Percentiles rank a stretch among this genome's conserved stretches.
phyloP scores from a whole-genome alignment of 30 jellyfish, hydroid and myxozoan species.

The Pseudorhiza aurosa region DNA sequence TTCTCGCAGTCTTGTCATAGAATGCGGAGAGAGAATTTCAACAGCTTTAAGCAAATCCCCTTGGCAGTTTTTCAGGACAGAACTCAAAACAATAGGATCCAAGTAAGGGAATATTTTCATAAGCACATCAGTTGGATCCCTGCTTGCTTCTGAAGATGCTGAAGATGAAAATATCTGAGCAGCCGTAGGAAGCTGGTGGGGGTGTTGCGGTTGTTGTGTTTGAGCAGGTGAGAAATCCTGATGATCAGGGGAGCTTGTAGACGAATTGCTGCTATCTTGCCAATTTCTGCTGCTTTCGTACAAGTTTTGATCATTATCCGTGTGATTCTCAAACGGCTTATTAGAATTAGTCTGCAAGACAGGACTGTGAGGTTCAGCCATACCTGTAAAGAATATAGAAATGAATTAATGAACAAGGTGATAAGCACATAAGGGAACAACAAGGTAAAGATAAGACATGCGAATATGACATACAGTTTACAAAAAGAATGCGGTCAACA shows the following conservation, averaged over 20 bases:
- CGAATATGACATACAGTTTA: too few relatives aligned
- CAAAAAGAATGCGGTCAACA: too few relatives aligned
- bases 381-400: too few relatives aligned
- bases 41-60: constrained; percentile 78
- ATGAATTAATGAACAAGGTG: too few relatives aligned
- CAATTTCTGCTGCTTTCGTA: constrained; percentile 31
- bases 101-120: constrained; percentile 72
- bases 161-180: constrained; percentile 20
- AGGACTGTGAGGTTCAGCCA: constrained; percentile 29
- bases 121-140: constrained; percentile 67
- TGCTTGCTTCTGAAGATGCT: constrained; percentile 43
- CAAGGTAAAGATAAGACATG: too few relatives aligned
- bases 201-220: not conserved
- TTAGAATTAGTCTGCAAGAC: not conserved
- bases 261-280: constrained; percentile 56
- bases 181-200: constrained; percentile 15
- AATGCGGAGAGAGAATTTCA: constrained; percentile 73
- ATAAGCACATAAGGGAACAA: too few relatives aligned
- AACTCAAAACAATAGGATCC: constrained; percentile 66
- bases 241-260: constrained; percentile 44
- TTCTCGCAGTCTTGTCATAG: constrained; percentile 71
- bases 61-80: constrained; percentile 75
- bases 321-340: constrained; percentile 15
- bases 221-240: constrained; percentile 8
- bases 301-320: constrained; percentile 12